Evolutionary conservation across 2,113 vertebrate species (phyloP).

Genomic region (Cervus canadensis): DNA sequence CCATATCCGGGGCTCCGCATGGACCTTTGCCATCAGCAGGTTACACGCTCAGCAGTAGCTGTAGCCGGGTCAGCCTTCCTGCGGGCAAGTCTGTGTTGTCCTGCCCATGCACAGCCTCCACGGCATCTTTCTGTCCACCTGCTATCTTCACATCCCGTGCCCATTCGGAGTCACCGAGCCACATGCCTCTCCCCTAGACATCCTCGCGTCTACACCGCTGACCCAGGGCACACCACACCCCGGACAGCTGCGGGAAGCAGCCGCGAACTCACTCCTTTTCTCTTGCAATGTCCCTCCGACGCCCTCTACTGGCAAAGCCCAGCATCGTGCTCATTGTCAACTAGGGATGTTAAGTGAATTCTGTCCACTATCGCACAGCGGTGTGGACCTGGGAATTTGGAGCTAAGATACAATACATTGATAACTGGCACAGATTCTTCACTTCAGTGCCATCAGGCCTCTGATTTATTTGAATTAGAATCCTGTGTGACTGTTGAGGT

Average conservation of each 20-base stretch:
- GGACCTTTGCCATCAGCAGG: neutral
- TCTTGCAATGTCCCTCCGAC: neutral
- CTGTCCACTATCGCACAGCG: neutral
- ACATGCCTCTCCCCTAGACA: neutral
- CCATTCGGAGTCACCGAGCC: neutral
- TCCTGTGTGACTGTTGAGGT: neutral
- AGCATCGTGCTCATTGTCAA: neutral
- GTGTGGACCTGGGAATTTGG: neutral
- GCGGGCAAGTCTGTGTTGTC: neutral
- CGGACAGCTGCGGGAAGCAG: neutral
- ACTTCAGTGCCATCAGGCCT: neutral
- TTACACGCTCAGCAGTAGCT: neutral
- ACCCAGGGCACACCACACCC: neutral
- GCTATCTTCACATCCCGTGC: neutral
- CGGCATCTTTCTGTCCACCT: neutral
- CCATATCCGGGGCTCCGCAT: neutral
- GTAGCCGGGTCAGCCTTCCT: neutral
- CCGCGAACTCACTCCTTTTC: neutral
- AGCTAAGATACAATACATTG: neutral
- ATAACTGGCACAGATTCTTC: neutral
- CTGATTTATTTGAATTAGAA: neutral
- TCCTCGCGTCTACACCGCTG: neutral
- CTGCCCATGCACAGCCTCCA: neutral
- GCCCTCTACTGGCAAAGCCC: slow-evolving; percentile 40
- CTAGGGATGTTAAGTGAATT: neutral